Base-by-base conservation (phyloP, 2,888 invertebrate genomes). In the Oasisia sp. region DNA sequence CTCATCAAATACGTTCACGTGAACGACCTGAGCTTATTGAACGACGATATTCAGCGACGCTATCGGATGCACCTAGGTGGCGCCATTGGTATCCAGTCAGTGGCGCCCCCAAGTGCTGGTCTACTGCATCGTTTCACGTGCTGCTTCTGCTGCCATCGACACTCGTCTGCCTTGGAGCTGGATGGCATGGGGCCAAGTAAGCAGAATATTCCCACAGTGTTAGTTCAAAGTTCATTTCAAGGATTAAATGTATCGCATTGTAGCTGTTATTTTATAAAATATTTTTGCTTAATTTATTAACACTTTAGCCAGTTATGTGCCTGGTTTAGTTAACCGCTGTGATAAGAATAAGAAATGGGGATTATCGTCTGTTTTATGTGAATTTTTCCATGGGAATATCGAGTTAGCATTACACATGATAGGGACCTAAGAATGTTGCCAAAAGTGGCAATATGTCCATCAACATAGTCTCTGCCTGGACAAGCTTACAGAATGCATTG, bases 31-130 rank as follows among this genome's bases (percentile, higher is more conserved):
- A 90, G 91, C 19, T 89, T 74, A 9, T 91, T 92, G n/a, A 92
- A 92, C 32, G 92, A 92, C 32, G 92, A 92, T 56, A 92, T 92
- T 27, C 74, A 91, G n/a, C 44, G 56, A 32, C 32, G 92, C 32
- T 92, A 92, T 89, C 91, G 92, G 92, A 92, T 92, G 56, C 92
- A 92, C 89, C 90, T 92, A n/a, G 92, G 91, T 44, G 38, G 44
- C 32, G 27, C 90, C 32, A 90, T 7, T 32, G 90, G 32, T 90
- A 12, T 38, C 8, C 14, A 32, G 12, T 27, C 27, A 14, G 32
- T 90, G 32, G 44, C 14, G n/a, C 90, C 90, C 38, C 74, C n/a
- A 27, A 74, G 74, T 74, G n/a, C 19, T 74, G 74, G 74, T 74
- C 74, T 74, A 27, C 74, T 74, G 27, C 19, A n/a, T 27, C 74